These are phyloP conservation scores for Isotomurus palustris DNA, from an alignment of 2,888 invertebrate genomes.

Conservation along the genomic window DNA sequence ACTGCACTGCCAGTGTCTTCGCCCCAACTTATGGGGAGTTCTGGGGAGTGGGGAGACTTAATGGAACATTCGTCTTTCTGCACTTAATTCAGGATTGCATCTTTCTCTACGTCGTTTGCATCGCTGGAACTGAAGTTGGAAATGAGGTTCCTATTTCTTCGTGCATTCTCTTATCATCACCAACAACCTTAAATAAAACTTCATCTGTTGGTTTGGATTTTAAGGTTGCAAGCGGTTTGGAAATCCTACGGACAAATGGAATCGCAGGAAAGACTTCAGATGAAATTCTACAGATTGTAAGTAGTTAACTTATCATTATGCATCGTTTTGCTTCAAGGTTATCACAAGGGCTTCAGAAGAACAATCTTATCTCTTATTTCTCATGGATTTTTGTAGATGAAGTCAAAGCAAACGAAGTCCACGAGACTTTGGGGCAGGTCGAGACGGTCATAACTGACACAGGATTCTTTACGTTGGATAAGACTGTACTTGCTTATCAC, in stretches of 20 bases:
- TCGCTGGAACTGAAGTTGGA: slow-evolving; percentile 21
- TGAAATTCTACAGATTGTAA: slow-evolving; percentile 34
- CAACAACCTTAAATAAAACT: not conserved
- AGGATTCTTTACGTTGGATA: too few relatives aligned
- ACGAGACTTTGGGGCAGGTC: too few relatives aligned
- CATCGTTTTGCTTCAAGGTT: too few relatives aligned
- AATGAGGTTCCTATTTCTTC: slow-evolving; percentile 20
- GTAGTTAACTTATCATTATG: too few relatives aligned
- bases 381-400: too few relatives aligned
- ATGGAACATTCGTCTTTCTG: slow-evolving; percentile 1
- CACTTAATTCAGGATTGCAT: slow-evolving; percentile 9
- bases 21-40: slow-evolving; percentile 8
- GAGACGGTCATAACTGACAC: too few relatives aligned
- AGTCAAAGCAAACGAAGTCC: too few relatives aligned
- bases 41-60: slow-evolving; percentile 6
- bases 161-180: not conserved
- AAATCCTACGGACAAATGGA: slow-evolving; percentile 32
- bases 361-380: too few relatives aligned
- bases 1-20: slow-evolving; percentile 8
- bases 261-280: slow-evolving; percentile 30
- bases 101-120: slow-evolving; percentile 14
- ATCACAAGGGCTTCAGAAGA: too few relatives aligned
- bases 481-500: too few relatives aligned
- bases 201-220: not conserved
- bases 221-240: slow-evolving; percentile 31